phyloP scores from a whole-genome alignment of 1,140 invertebrate species.

The Spodoptera frugiperda region DNA sequence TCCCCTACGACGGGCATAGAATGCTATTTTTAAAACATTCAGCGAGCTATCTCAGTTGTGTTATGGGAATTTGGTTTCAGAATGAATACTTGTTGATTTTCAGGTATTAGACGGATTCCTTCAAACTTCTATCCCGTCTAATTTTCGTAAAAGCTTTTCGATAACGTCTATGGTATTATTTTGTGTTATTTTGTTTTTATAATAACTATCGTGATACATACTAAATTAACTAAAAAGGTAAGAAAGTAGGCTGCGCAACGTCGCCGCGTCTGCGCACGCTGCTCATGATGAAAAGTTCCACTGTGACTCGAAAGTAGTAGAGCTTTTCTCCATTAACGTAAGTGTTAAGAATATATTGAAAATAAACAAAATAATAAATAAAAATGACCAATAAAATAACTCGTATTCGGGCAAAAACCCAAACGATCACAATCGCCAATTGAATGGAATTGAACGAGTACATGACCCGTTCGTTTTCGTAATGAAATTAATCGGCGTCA shows the following conservation, averaged over 20 bases:
- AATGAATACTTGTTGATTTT: slow-evolving; percentile 42
- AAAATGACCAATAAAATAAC: slow-evolving; percentile 25
- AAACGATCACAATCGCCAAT: slow-evolving; percentile 39
- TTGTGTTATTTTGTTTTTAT: too few relatives aligned
- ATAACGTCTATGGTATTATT: not conserved
- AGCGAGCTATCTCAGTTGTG: slow-evolving; percentile 42
- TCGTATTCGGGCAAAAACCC: slow-evolving; percentile 14
- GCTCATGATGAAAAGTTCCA: too few relatives aligned
- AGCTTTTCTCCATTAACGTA: too few relatives aligned
- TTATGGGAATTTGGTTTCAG: slow-evolving; percentile 41
- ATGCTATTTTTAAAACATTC: slow-evolving; percentile 50
- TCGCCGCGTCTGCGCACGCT: too few relatives aligned
- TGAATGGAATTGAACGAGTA: slow-evolving; percentile 41
- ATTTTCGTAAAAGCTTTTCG: too few relatives aligned
- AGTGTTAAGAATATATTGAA: not conserved
- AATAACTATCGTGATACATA: too few relatives aligned
- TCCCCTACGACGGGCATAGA: slow-evolving; percentile 46
- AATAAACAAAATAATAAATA: not conserved
- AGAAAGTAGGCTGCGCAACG: too few relatives aligned
- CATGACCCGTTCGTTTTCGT: slow-evolving; percentile 34
- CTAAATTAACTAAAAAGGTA: too few relatives aligned
- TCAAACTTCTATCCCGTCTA: not conserved
- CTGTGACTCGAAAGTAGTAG: too few relatives aligned
- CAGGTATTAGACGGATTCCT: slow-evolving; percentile 1
- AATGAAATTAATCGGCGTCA: slow-evolving; percentile 45